phyloP scores from a whole-genome alignment of 64 coral and sea anemone species.

The Porites lutea region DNA sequence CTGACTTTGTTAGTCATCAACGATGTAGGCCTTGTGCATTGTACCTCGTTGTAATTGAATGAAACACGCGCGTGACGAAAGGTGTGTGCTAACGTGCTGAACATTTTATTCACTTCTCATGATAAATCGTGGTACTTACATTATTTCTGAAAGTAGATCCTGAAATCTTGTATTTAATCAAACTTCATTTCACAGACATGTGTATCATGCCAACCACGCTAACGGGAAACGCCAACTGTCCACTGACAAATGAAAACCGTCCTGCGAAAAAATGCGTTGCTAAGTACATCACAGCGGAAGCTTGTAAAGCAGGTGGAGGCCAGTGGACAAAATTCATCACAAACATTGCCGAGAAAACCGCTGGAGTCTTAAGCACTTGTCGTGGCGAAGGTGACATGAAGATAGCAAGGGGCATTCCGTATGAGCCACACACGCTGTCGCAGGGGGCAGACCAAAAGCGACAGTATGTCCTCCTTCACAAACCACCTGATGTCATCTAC shows the following conservation, averaged over 20 bases:
- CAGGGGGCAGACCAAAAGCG: slow-evolving; percentile 16
- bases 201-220: slow-evolving; percentile 28
- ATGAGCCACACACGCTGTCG: slow-evolving; percentile 13
- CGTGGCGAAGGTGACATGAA: neutral
- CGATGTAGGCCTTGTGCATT: no score
- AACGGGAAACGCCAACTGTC: neutral
- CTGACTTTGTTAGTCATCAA: no score
- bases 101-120: no score
- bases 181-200: neutral
- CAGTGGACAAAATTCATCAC: slow-evolving; percentile 32
- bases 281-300: slow-evolving; percentile 22
- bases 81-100: no score
- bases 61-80: no score
- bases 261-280: slow-evolving; percentile 13
- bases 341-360: slow-evolving; percentile 19
- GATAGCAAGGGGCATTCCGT: neutral
- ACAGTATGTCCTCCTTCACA: slow-evolving; percentile 23
- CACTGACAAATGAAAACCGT: neutral
- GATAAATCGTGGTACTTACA: no score
- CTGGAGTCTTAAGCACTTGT: slow-evolving; percentile 8
- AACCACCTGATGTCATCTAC: slow-evolving; percentile 26
- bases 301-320: neutral
- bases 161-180: no score
- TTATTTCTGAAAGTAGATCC: no score
- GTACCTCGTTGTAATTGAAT: no score